Conservation (phyloP, 2,113 vertebrate genomes). For the Perca flavescens region DNA sequence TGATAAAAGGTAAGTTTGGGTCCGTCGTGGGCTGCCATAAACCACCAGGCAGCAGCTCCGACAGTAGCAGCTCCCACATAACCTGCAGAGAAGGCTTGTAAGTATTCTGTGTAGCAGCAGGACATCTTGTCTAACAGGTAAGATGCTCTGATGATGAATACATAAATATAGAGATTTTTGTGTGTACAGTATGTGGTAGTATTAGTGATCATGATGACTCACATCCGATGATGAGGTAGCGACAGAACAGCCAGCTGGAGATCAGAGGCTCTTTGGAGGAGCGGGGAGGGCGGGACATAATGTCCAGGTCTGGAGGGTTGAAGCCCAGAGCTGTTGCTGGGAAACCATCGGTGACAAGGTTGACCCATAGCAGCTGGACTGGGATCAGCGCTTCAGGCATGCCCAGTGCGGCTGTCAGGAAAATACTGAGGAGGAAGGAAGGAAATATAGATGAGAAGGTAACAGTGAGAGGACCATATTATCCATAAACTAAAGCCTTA, state of each 20-base stretch:
- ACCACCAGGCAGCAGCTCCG: slow-evolving; percentile 88
- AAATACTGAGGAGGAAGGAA: slow-evolving; percentile 74
- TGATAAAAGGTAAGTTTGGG: slow-evolving; percentile 85
- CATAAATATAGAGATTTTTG: not conserved
- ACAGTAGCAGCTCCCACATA: slow-evolving; percentile 87
- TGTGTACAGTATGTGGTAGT: not conserved
- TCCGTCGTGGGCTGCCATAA: slow-evolving; percentile 86
- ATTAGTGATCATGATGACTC: slow-evolving; percentile 49
- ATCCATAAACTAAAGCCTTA: not conserved
- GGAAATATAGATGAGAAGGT: not conserved
- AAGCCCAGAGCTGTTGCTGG: slow-evolving; percentile 86
- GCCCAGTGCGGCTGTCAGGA: slow-evolving; percentile 85
- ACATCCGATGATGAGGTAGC: slow-evolving; percentile 87
- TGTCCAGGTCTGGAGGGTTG: slow-evolving; percentile 86
- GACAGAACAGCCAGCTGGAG: slow-evolving; percentile 86
- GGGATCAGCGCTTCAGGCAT: slow-evolving; percentile 87
- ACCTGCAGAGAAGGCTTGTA: slow-evolving; percentile 64
- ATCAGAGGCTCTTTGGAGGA: slow-evolving; percentile 85
- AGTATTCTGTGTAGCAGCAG: not conserved
- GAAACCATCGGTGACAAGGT: slow-evolving; percentile 86
- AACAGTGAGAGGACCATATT: not conserved
- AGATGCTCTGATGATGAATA: not conserved
- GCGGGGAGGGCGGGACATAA: slow-evolving; percentile 85
- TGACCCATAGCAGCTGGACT: slow-evolving; percentile 86
- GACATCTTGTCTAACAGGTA: not conserved